A percentile compares a stretch with the other conserved stretches of the same genome.
Conservation (phyloP, 2,888 invertebrate genomes). For the Idaea straminata region DNA sequence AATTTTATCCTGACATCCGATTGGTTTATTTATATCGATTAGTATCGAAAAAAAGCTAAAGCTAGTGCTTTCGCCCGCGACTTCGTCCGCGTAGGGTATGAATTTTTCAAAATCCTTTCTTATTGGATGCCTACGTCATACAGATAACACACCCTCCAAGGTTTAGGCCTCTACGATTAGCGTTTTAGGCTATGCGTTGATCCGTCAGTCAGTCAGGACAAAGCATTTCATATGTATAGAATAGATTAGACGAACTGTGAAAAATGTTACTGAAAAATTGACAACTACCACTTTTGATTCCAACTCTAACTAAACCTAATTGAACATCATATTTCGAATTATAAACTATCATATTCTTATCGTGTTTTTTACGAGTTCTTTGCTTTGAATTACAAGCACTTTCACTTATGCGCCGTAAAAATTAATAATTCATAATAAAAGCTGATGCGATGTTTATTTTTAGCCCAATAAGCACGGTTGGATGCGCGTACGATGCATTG, state of each 20-base stretch:
- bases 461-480: slow-evolving; percentile 33
- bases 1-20: slow-evolving; percentile 1
- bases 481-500: slow-evolving; percentile 47
- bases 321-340: not conserved
- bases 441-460: not conserved
- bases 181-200: no score
- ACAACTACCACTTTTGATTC: not conserved
- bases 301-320: not conserved
- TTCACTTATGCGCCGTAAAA: not conserved
- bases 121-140: no score
- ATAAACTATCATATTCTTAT: not conserved
- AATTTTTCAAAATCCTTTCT: no score
- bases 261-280: no score
- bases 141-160: no score
- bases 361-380: not conserved
- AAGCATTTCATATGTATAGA: no score
- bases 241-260: no score
- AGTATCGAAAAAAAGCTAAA: no score
- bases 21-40: not conserved
- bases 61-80: no score
- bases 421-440: slow-evolving; percentile 1
- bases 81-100: no score
- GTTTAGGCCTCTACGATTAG: no score
- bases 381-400: not conserved
- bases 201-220: no score